Conservation (phyloP, 2,888 invertebrate genomes). For the Taphrorychus bicolor region DNA sequence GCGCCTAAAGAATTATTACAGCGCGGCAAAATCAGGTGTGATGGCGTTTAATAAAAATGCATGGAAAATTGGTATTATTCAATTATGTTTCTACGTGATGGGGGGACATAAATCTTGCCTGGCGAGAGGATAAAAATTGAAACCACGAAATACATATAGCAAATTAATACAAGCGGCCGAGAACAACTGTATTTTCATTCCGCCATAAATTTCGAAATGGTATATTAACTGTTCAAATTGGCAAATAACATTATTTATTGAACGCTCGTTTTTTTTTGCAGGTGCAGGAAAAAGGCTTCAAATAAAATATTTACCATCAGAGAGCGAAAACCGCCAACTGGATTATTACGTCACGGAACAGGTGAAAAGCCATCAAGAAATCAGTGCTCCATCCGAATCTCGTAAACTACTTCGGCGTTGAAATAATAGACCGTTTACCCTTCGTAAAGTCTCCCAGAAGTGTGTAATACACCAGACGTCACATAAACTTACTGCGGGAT, state of each 20-base stretch:
- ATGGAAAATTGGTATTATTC: too few species aligned
- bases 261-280: neutral
- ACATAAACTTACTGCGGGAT: constrained; percentile 57
- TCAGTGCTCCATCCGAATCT: constrained; percentile 57
- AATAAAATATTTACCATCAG: neutral
- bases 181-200: neutral
- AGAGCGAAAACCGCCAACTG: neutral
- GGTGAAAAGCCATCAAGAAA: constrained; percentile 55
- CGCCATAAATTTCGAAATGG: constrained; percentile 1
- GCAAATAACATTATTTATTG: constrained; percentile 1
- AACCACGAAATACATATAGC: neutral
- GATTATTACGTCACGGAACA: constrained; percentile 46
- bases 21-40: too few species aligned
- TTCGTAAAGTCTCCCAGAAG: constrained; percentile 61
- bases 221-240: constrained; percentile 2
- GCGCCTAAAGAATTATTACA: too few species aligned
- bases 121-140: neutral
- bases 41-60: too few species aligned
- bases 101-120: too few species aligned
- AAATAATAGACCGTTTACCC: constrained; percentile 60
- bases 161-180: neutral
- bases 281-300: neutral
- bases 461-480: constrained; percentile 61
- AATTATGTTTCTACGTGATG: too few species aligned
- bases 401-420: constrained; percentile 57